Conservation (phyloP, 1,140 invertebrate genomes). For the Drosophila nannoptera region DNA sequence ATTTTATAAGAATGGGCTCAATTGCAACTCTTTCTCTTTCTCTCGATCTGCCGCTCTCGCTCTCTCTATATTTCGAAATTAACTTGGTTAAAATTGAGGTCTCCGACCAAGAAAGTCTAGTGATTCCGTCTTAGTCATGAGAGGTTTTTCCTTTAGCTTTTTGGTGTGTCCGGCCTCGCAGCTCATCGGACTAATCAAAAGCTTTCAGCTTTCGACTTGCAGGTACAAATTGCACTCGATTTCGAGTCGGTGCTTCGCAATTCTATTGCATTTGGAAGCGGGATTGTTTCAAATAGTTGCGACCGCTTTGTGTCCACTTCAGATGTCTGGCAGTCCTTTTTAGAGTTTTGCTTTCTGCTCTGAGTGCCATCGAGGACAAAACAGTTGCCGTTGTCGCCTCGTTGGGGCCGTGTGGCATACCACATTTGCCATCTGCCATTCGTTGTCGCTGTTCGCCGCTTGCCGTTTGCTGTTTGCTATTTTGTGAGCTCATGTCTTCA, state of each 20-base stretch:
- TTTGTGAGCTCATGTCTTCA: conserved; percentile 52
- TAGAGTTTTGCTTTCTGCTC: conserved; percentile 21
- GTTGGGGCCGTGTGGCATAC: conserved; percentile 4
- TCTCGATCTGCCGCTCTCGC: background rate
- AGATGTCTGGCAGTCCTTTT: conserved; percentile 30
- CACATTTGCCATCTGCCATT: conserved; percentile 21
- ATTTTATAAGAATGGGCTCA: conserved; percentile 4
- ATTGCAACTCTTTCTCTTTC: background rate
- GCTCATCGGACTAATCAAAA: conserved; percentile 13
- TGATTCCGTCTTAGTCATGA: background rate
- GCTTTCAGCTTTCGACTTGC: conserved; percentile 1
- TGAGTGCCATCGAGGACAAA: conserved; percentile 41
- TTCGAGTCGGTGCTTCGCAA: too few relatives aligned
- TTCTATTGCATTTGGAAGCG: conserved; percentile 10
- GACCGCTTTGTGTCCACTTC: conserved; percentile 38
- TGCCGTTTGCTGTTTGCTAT: conserved; percentile 24
- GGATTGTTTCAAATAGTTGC: conserved; percentile 46
- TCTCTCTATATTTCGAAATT: conserved; percentile 16
- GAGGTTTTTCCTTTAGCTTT: background rate
- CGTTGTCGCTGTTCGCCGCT: background rate
- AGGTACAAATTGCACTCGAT: conserved; percentile 2
- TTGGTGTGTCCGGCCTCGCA: background rate
- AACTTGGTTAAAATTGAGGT: conserved; percentile 21
- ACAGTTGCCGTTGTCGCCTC: conserved; percentile 23
- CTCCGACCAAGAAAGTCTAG: background rate